Conservation (phyloP, 2,113 vertebrate species). For the Lycaon pictus region DNA sequence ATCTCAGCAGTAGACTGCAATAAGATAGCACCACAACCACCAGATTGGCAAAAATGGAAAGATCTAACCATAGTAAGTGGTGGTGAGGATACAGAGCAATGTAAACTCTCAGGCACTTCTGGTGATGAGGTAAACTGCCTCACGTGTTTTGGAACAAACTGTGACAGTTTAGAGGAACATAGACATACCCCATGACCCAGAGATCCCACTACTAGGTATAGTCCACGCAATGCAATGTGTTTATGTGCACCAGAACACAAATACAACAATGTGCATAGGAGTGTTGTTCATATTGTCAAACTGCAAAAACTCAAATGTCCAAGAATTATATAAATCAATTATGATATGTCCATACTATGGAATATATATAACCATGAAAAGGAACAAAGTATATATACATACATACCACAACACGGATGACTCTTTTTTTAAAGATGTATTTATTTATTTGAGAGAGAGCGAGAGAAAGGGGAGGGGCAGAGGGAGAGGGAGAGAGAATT, state of each 20-base stretch:
- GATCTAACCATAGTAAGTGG: not conserved
- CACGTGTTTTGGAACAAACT: not conserved
- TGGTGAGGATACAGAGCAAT: not conserved
- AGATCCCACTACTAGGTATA: not conserved
- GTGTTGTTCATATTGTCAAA: not conserved
- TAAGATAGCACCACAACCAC: not conserved
- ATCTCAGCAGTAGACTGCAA: not conserved
- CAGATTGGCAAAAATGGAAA: not conserved
- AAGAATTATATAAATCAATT: not conserved
- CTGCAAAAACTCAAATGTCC: not conserved
- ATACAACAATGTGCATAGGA: no score
- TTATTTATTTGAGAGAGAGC: not conserved
- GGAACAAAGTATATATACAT: not conserved
- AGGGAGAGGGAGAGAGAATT: not conserved
- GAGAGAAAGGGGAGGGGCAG: not conserved
- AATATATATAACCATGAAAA: not conserved
- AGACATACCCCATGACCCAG: not conserved
- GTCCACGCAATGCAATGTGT: fast-evolving
- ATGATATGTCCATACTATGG: not conserved
- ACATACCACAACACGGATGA: not conserved
- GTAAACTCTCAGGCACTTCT: not conserved
- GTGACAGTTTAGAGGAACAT: not conserved
- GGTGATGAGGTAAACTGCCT: not conserved
- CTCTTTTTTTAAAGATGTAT: not conserved
- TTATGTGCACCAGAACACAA: not conserved